Percentiles rank a stretch among this genome's conserved stretches.
Evolutionary conservation across 1,140 invertebrate genomes (phyloP).

Genomic region (Tenebrio molitor): DNA sequence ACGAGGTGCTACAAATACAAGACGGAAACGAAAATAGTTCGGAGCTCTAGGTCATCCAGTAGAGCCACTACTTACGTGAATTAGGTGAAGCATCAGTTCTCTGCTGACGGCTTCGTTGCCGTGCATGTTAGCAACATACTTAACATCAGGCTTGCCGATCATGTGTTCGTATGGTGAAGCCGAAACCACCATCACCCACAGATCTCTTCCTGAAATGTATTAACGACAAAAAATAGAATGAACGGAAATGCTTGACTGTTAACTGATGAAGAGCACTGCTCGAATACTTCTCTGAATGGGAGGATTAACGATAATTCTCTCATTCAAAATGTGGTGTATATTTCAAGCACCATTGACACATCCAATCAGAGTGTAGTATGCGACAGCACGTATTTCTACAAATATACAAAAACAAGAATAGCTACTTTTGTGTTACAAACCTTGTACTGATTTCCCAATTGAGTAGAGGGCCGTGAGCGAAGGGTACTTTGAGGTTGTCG

Average conservation of each 20-base stretch:
- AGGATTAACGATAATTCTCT: too few species aligned
- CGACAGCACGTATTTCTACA: too few species aligned
- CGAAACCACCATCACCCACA: slow-evolving; percentile 96
- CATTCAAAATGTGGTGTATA: too few species aligned
- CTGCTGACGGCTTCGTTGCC: slow-evolving; percentile 92
- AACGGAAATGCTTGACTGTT: slow-evolving; percentile 24
- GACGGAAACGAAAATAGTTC: too few species aligned
- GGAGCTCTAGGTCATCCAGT: too few species aligned
- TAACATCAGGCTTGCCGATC: slow-evolving; percentile 92
- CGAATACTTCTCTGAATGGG: too few species aligned
- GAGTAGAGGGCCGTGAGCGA: slow-evolving; percentile 91
- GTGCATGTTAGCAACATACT: slow-evolving; percentile 94
- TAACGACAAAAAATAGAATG: not conserved
- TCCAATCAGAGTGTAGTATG: too few species aligned
- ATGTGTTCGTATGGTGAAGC: slow-evolving; percentile 90
- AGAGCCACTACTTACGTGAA: slow-evolving; percentile 80
- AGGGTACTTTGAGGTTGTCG: slow-evolving; percentile 84
- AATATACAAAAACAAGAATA: too few species aligned
- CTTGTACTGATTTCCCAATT: slow-evolving; percentile 94
- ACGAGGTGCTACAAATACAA: slow-evolving; percentile 80
- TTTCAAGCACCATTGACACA: too few species aligned
- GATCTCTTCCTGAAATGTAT: slow-evolving; percentile 78
- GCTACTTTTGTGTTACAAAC: too few species aligned
- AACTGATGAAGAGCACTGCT: too few species aligned
- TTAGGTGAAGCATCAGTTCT: slow-evolving; percentile 89